Conservation (phyloP, 2,797 vertebrate genomes). For the Acanthurus leucopareius region DNA sequence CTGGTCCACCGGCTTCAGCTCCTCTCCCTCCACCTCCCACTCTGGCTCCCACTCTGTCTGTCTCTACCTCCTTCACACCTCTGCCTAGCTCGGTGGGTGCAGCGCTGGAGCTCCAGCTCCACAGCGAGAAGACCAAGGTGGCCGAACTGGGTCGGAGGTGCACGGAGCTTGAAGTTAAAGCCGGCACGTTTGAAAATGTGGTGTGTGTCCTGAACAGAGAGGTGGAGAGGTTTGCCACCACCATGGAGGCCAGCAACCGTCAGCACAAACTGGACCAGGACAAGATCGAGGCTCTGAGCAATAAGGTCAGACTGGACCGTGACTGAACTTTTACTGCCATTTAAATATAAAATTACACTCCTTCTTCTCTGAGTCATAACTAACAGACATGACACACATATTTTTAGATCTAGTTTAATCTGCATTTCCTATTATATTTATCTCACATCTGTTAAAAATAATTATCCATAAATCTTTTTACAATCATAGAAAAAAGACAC, state of each 20-base stretch:
- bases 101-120: slow-evolving; percentile 87
- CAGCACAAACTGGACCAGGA: slow-evolving; percentile 96
- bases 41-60: slow-evolving; percentile 76
- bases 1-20: slow-evolving; percentile 61
- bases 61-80: slow-evolving; percentile 86
- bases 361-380: no score
- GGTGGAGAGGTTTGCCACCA: slow-evolving; percentile 91
- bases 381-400: not conserved
- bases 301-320: slow-evolving; percentile 85
- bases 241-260: slow-evolving; percentile 91
- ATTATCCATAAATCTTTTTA: not conserved
- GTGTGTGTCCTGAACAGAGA: slow-evolving; percentile 97
- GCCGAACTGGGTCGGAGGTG: slow-evolving; percentile 88
- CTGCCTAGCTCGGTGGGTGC: slow-evolving; percentile 86
- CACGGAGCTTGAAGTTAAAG: slow-evolving; percentile 91
- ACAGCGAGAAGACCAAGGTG: slow-evolving; percentile 88
- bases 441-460: not conserved
- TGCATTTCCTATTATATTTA: not conserved
- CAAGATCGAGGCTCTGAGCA: slow-evolving; percentile 92
- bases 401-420: not conserved
- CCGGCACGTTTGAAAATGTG: slow-evolving; percentile 95
- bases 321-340: no score
- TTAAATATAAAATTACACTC: no score
- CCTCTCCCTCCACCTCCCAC: slow-evolving; percentile 73
- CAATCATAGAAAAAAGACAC: not conserved